Conservation (phyloP, 2,888 invertebrate species). For the Electrophaes corylata region DNA sequence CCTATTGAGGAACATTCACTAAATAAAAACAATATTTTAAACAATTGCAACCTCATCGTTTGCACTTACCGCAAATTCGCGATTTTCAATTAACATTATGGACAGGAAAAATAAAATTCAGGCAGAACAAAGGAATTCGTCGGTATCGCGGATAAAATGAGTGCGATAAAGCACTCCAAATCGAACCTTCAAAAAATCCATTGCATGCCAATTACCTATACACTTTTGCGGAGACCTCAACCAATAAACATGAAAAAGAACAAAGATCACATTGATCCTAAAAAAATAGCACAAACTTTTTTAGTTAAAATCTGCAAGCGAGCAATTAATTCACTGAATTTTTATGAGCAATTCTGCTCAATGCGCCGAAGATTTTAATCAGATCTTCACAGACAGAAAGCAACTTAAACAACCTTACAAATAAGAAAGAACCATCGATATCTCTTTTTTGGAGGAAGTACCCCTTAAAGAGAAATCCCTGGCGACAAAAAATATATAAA, state of each 20-base stretch:
- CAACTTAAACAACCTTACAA: too few relatives aligned
- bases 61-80: slow-evolving; percentile 60
- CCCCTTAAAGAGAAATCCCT: too few relatives aligned
- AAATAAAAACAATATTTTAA: slow-evolving; percentile 41
- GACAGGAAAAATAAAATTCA: slow-evolving; percentile 67
- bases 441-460: too few relatives aligned
- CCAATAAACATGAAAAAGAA: background rate
- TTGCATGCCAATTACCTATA: slow-evolving; percentile 17
- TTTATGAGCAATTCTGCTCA: too few relatives aligned
- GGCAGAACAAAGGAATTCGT: slow-evolving; percentile 61
- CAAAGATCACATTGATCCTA: slow-evolving; percentile 5
- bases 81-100: slow-evolving; percentile 66
- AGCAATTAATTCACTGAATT: too few relatives aligned
- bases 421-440: too few relatives aligned
- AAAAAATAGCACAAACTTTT: too few relatives aligned
- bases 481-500: too few relatives aligned
- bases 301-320: too few relatives aligned
- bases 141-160: slow-evolving; percentile 58
- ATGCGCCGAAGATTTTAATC: too few relatives aligned
- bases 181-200: slow-evolving; percentile 39
- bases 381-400: too few relatives aligned
- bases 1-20: slow-evolving; percentile 34
- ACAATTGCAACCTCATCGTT: slow-evolving; percentile 51
- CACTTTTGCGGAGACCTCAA: slow-evolving; percentile 11
- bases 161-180: slow-evolving; percentile 48